A percentile compares a stretch with the other conserved stretches of the same genome.
phyloP scores from a whole-genome alignment of 2,888 invertebrate genomes.

The Noctua fimbriata region DNA sequence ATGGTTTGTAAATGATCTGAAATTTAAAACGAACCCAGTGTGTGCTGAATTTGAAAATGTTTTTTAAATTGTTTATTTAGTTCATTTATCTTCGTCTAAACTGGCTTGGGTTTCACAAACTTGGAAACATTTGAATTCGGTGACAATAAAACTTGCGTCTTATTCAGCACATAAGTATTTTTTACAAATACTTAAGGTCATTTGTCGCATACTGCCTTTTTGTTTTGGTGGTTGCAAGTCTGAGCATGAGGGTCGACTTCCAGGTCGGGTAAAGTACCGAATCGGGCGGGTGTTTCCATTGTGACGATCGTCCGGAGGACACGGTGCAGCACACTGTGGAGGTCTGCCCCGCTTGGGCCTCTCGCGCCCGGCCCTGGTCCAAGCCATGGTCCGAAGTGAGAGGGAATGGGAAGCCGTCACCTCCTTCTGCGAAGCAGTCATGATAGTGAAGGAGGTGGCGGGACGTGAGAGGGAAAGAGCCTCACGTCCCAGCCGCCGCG shows the following conservation, averaged over 20 bases:
- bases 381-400: no score
- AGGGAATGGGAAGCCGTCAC: no score
- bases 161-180: not conserved
- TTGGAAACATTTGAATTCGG: not conserved
- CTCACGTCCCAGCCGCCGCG: no score
- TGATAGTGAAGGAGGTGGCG: no score
- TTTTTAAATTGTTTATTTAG: conserved; percentile 42
- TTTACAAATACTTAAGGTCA: not conserved
- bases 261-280: no score
- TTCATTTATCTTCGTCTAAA: conserved; percentile 39
- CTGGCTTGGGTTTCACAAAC: conserved; percentile 4
- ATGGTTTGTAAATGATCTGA: conserved; percentile 67
- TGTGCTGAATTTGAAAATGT: conserved; percentile 47
- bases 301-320: no score
- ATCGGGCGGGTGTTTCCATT: no score
- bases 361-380: no score
- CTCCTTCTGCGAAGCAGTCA: no score
- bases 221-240: not conserved
- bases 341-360: no score
- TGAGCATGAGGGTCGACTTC: not conserved
- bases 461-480: no score
- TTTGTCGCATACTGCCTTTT: not conserved
- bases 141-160: not conserved
- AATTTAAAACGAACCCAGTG: conserved; percentile 66
- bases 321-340: no score